Percentiles rank a stretch among this genome's conserved stretches.
Evolutionary conservation across 2,113 vertebrate species (phyloP).

Genomic region (Takifugu flavidus): DNA sequence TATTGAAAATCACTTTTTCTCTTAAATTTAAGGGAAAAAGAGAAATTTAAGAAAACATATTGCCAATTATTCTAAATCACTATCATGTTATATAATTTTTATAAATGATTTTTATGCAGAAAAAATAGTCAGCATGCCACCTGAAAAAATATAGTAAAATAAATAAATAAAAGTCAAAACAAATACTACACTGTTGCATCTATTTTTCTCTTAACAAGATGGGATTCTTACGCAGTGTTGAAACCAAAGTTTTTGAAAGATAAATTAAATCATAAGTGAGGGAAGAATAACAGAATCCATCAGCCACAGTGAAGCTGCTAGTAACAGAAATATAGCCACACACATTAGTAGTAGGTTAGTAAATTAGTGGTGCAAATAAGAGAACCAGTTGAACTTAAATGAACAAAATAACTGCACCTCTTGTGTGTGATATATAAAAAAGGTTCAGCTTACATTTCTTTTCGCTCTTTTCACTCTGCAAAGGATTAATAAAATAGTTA

Average conservation of each 20-base stretch:
- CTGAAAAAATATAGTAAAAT: background rate
- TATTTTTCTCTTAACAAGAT: background rate
- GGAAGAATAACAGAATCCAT: conserved; percentile 47
- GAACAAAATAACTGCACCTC: conserved; percentile 11
- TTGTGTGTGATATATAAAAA: conserved; percentile 1
- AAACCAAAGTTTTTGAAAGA: background rate
- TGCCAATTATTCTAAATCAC: too few species aligned
- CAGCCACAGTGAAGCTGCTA: conserved; percentile 81
- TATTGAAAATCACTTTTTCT: too few species aligned
- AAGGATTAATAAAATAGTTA: conserved; percentile 57
- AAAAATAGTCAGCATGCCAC: too few species aligned
- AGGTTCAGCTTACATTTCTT: conserved; percentile 91
- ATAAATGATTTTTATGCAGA: too few species aligned
- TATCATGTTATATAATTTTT: too few species aligned
- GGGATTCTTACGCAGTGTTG: too few species aligned
- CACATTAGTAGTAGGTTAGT: conserved; percentile 38
- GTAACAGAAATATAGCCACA: conserved; percentile 53
- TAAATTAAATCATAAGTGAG: background rate
- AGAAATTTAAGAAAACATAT: too few species aligned
- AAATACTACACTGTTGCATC: background rate
- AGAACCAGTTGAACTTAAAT: conserved; percentile 27
- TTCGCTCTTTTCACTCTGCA: conserved; percentile 89
- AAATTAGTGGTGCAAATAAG: conserved; percentile 51
- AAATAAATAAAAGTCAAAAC: background rate
- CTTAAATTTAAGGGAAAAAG: too few species aligned